A percentile compares a stretch with the other conserved stretches of the same genome.
phyloP scores from a whole-genome alignment of 2,888 invertebrate genomes.

The Eulithis prunata region DNA sequence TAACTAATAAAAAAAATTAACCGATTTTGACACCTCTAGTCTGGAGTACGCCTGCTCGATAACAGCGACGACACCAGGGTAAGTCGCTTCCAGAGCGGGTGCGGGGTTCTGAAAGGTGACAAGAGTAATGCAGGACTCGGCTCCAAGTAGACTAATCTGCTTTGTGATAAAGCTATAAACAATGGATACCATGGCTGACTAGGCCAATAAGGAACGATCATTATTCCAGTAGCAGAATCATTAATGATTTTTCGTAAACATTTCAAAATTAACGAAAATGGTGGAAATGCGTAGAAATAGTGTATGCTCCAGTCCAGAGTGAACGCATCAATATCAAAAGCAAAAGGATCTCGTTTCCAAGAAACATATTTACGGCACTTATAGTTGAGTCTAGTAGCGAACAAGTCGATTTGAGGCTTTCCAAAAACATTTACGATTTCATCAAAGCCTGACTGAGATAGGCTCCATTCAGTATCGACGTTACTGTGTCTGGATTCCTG shows the following conservation, averaged over 20 bases:
- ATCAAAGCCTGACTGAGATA: neutral
- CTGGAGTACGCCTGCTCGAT: conserved; percentile 1
- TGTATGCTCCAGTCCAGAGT: neutral
- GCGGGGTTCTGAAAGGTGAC: neutral
- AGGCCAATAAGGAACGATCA: conserved; percentile 8
- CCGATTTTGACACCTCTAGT: no score
- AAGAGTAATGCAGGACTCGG: neutral
- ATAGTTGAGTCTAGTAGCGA: neutral
- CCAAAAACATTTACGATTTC: neutral
- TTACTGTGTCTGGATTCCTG: neutral
- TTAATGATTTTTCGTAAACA: conserved; percentile 1
- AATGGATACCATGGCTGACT: conserved; percentile 6
- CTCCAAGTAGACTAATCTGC: neutral
- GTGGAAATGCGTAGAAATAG: neutral
- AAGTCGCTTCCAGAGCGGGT: neutral
- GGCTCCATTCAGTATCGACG: neutral
- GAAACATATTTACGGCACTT: conserved; percentile 1
- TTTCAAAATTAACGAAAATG: neutral
- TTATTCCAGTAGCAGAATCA: neutral
- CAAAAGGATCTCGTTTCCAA: conserved; percentile 4
- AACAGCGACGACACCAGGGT: neutral
- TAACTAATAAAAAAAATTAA: no score
- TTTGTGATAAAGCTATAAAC: neutral
- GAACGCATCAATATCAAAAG: conserved; percentile 6
- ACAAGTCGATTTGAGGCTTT: neutral